phyloP scores from a whole-genome alignment of 2,888 invertebrate species.

The Allygus modestus region DNA sequence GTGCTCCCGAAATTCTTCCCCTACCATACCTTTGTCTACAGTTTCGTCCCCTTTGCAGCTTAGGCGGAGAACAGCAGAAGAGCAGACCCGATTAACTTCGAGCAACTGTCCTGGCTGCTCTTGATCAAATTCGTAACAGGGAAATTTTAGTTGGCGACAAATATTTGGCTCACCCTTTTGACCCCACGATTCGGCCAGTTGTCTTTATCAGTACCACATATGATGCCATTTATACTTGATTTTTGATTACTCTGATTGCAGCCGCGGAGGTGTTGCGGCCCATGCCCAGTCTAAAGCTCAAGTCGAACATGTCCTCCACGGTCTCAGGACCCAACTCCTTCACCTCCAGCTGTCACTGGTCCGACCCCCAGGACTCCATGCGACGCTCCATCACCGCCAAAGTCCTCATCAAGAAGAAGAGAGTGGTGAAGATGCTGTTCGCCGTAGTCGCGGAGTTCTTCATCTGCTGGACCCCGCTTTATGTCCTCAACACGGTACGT shows the following conservation, averaged over 20 bases:
- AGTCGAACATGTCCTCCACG: constrained; percentile 1
- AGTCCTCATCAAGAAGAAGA: constrained; percentile 75
- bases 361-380: constrained; percentile 65
- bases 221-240: no score
- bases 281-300: not conserved
- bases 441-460: constrained; percentile 84
- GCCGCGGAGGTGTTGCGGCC: constrained; percentile 9
- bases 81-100: no score
- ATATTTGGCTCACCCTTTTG: no score
- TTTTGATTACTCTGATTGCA: not conserved
- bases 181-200: no score
- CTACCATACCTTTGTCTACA: no score
- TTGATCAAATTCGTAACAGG: no score
- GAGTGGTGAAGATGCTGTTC: constrained; percentile 81
- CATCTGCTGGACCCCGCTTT: constrained; percentile 83
- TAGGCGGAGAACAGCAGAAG: no score
- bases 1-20: no score
- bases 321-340: constrained; percentile 1
- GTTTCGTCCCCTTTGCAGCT: no score
- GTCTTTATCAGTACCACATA: no score
- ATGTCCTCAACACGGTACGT: constrained; percentile 78
- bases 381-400: constrained; percentile 76
- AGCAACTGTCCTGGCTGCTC: no score
- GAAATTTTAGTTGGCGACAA: no score
- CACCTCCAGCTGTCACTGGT: constrained; percentile 32